A percentile compares a stretch with the other conserved stretches of the same genome.
Conservation (phyloP, 2,888 invertebrate species). For the Drosophila lutescens region DNA sequence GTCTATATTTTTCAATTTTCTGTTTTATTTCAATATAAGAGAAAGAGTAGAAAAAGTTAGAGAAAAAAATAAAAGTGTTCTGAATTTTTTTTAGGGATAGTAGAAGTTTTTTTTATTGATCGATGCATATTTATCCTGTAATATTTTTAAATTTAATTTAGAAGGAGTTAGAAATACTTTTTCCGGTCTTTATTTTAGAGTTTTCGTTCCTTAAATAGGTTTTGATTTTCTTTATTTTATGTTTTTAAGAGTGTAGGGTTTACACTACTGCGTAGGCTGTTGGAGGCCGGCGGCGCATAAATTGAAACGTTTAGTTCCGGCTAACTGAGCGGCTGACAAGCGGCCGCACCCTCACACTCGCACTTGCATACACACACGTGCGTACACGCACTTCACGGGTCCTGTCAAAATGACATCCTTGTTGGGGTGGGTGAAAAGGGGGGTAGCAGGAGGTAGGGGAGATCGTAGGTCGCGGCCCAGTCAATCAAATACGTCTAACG, state of each 20-base stretch:
- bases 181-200: too few species aligned
- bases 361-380: conserved; percentile 12
- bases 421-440: background rate
- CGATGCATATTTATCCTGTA: too few species aligned
- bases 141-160: too few species aligned
- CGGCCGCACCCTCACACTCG: conserved; percentile 15
- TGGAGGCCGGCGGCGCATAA: conserved; percentile 54
- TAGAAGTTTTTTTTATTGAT: too few species aligned
- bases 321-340: conserved; percentile 56
- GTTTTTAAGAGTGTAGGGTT: conserved; percentile 12
- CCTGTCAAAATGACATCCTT: conserved; percentile 56
- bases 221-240: too few species aligned
- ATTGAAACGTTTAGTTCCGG: conserved; percentile 75
- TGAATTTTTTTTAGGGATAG: too few species aligned
- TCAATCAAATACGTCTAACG: conserved; percentile 65
- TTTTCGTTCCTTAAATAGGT: too few species aligned
- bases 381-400: conserved; percentile 24
- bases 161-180: too few species aligned
- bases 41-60: too few species aligned
- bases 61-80: too few species aligned
- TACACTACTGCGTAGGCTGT: conserved; percentile 9
- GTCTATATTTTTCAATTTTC: too few species aligned
- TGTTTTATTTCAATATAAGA: too few species aligned
- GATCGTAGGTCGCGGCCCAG: conserved; percentile 31
- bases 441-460: background rate